Evolutionary conservation across 1,140 invertebrate genomes (phyloP).

Genomic region (Dreissena rostriformis): DNA sequence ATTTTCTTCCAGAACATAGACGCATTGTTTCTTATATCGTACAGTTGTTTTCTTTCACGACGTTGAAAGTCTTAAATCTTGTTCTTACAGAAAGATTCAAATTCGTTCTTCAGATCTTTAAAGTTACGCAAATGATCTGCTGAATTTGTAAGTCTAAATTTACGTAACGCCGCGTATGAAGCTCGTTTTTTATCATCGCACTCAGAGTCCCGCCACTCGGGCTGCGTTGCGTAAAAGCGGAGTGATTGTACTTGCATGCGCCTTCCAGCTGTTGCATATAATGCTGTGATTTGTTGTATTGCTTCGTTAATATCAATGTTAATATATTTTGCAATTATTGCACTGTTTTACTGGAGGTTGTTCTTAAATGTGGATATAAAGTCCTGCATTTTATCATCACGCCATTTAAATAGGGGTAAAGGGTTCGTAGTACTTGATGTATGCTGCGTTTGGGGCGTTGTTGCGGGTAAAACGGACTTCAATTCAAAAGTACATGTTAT

Average conservation of each 20-base stretch:
- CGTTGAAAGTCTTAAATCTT: neutral
- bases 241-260: neutral
- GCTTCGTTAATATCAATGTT: constrained; percentile 7
- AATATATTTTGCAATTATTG: neutral
- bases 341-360: neutral
- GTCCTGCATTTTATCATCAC: neutral
- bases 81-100: neutral
- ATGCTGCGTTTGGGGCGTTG: neutral
- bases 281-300: neutral
- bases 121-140: neutral
- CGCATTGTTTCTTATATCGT: constrained; percentile 15
- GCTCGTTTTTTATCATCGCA: constrained; percentile 5
- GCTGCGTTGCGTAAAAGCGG: neutral
- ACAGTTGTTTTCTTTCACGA: neutral
- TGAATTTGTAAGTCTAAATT: neutral
- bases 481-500: constrained; percentile 19
- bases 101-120: constrained; percentile 6
- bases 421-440: neutral
- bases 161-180: neutral
- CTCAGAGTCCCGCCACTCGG: constrained; percentile 24
- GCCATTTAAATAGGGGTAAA: neutral
- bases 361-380: neutral
- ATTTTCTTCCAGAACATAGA: neutral
- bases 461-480: neutral
- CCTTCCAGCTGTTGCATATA: neutral